These are phyloP conservation scores for Danio tinwini DNA, from an alignment of 2,797 vertebrate genomes.

Conservation along the genomic window DNA sequence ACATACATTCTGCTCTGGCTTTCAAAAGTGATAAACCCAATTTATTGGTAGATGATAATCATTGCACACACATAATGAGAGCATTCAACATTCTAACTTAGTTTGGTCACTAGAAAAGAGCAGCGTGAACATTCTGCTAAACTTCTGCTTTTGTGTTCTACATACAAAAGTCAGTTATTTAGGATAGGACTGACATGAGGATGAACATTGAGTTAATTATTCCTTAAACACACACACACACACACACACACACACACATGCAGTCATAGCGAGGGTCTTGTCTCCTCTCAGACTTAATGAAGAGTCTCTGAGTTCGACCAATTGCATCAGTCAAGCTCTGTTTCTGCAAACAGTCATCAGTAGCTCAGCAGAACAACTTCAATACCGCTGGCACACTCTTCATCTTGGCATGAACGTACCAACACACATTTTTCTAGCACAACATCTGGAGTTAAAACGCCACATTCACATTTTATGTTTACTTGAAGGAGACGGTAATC, in stretches of 20 bases:
- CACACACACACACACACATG: neutral
- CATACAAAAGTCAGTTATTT: neutral
- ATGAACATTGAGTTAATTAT: neutral
- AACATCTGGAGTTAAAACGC: slow-evolving; percentile 66
- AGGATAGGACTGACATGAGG: neutral
- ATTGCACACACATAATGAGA: too few relatives aligned
- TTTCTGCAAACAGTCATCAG: slow-evolving; percentile 72
- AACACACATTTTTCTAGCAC: slow-evolving; percentile 57
- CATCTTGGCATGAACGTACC: slow-evolving; percentile 55
- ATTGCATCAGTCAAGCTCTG: slow-evolving; percentile 57
- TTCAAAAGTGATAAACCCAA: too few relatives aligned
- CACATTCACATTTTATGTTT: slow-evolving; percentile 66
- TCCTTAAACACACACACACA: neutral
- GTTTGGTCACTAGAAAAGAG: neutral
- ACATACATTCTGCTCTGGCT: too few relatives aligned
- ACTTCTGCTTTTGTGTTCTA: neutral
- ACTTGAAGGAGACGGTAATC: slow-evolving; percentile 65
- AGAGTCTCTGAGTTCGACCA: slow-evolving; percentile 48
- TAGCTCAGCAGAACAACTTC: slow-evolving; percentile 58
- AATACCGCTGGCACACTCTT: slow-evolving; percentile 47
- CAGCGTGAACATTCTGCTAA: neutral
- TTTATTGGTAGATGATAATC: too few relatives aligned
- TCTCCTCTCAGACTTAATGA: slow-evolving; percentile 32
- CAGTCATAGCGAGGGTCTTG: slow-evolving; percentile 11
- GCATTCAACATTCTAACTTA: neutral